phyloP scores from a whole-genome alignment of 2,797 vertebrate species.

The Artibeus lituratus region DNA sequence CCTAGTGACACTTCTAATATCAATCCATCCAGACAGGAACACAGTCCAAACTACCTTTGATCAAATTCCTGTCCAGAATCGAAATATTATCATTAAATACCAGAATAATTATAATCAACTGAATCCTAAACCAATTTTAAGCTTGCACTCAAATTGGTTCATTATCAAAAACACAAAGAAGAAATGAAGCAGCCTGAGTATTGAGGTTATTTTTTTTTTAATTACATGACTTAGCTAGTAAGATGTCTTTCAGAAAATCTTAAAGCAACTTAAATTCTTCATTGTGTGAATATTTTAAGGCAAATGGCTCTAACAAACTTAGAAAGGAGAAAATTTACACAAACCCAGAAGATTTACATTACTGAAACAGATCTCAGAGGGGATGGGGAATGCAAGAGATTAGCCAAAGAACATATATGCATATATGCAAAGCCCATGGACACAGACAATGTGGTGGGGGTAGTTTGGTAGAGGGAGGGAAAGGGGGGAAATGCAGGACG shows the following conservation, averaged over 20 bases:
- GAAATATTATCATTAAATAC: slow-evolving; percentile 15
- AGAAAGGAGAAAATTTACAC: background rate
- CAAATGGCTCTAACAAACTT: slow-evolving; percentile 14
- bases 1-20: background rate
- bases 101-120: slow-evolving; percentile 9
- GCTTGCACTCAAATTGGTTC: background rate
- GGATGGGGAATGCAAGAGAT: background rate
- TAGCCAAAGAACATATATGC: background rate
- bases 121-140: slow-evolving; percentile 38
- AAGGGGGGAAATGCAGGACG: too few species aligned
- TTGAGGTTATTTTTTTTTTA: background rate
- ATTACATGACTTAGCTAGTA: background rate
- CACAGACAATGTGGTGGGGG: background rate
- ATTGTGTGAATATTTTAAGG: background rate
- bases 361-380: background rate
- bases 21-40: background rate
- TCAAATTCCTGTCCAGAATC: slow-evolving; percentile 31
- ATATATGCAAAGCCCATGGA: background rate
- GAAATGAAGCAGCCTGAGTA: background rate
- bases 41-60: slow-evolving; percentile 32
- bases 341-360: background rate
- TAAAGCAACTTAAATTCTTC: background rate
- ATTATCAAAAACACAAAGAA: slow-evolving; percentile 23
- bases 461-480: background rate
- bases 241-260: slow-evolving; percentile 26